A percentile compares a stretch with the other conserved stretches of the same genome.
Conservation (phyloP, 2,888 invertebrate species). For the Agrypnus murinus region DNA sequence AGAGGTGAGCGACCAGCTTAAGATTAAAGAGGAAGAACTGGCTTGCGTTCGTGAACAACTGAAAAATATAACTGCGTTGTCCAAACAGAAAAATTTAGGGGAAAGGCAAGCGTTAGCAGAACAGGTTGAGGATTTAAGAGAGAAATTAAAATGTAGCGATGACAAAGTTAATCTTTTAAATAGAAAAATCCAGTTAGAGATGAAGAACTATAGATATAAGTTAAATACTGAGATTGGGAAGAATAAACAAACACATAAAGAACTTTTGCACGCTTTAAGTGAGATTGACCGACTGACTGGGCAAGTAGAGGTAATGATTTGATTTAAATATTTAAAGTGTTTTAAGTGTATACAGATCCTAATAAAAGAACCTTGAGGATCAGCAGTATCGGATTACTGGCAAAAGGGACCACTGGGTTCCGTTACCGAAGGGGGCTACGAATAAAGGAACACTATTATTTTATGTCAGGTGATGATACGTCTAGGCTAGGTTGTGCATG, state of each 20-base stretch:
- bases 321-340: constrained; percentile 10
- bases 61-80: constrained; percentile 80
- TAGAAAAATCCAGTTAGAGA: constrained; percentile 81
- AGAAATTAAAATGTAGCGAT: constrained; percentile 76
- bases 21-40: constrained; percentile 81
- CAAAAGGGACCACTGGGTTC: too few relatives aligned
- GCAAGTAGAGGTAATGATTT: constrained; percentile 75
- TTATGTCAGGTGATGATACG: too few relatives aligned
- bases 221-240: constrained; percentile 80
- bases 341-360: too few relatives aligned
- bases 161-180: constrained; percentile 79
- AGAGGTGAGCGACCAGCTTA: constrained; percentile 78
- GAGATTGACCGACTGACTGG: constrained; percentile 78
- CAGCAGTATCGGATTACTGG: too few relatives aligned
- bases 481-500: too few relatives aligned
- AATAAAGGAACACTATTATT: too few relatives aligned
- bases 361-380: too few relatives aligned
- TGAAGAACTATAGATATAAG: constrained; percentile 83
- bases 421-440: too few relatives aligned
- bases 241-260: constrained; percentile 81
- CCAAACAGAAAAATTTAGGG: constrained; percentile 82
- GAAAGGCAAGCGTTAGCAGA: constrained; percentile 84
- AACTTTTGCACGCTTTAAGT: constrained; percentile 77
- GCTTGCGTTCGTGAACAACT: constrained; percentile 80
- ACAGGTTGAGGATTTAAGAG: constrained; percentile 75